These are phyloP conservation scores for Cacoxenus indagator DNA, from an alignment of 2,888 invertebrate species.

Conservation along the genomic window DNA sequence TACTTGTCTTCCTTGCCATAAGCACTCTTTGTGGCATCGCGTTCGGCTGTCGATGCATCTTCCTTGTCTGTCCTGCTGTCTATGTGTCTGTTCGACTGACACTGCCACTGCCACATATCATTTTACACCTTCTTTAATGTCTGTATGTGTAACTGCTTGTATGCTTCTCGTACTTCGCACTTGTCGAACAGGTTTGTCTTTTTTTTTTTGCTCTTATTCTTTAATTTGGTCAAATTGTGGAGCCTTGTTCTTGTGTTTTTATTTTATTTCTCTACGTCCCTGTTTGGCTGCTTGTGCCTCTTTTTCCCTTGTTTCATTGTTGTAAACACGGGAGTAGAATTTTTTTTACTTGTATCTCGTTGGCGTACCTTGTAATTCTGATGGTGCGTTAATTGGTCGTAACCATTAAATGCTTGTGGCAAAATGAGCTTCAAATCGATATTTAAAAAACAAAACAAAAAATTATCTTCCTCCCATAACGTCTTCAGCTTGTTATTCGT, in stretches of 20 bases:
- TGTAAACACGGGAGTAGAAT: background rate
- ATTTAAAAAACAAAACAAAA: too few relatives aligned
- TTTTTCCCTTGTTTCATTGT: too few relatives aligned
- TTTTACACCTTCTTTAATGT: conserved; percentile 5
- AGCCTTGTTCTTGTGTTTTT: conserved; percentile 42
- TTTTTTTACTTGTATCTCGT: background rate
- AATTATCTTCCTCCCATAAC: too few relatives aligned
- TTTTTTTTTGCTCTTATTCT: conserved; percentile 37
- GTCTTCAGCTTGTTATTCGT: too few relatives aligned
- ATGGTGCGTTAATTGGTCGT: conserved; percentile 28
- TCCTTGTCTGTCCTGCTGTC: background rate
- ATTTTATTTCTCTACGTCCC: conserved; percentile 33
- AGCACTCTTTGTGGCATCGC: background rate
- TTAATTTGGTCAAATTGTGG: conserved; percentile 46
- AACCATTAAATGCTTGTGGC: conserved; percentile 15
- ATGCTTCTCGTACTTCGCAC: background rate
- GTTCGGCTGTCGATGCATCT: background rate
- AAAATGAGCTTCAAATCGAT: too few relatives aligned
- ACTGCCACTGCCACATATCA: background rate
- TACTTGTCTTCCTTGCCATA: background rate
- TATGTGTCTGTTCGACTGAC: background rate
- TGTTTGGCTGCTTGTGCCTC: conserved; percentile 31
- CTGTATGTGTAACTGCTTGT: background rate
- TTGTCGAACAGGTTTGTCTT: conserved; percentile 37
- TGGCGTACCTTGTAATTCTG: conserved; percentile 6